phyloP scores from a whole-genome alignment of 2,888 invertebrate genomes.

The Dolichomitus sp. region DNA sequence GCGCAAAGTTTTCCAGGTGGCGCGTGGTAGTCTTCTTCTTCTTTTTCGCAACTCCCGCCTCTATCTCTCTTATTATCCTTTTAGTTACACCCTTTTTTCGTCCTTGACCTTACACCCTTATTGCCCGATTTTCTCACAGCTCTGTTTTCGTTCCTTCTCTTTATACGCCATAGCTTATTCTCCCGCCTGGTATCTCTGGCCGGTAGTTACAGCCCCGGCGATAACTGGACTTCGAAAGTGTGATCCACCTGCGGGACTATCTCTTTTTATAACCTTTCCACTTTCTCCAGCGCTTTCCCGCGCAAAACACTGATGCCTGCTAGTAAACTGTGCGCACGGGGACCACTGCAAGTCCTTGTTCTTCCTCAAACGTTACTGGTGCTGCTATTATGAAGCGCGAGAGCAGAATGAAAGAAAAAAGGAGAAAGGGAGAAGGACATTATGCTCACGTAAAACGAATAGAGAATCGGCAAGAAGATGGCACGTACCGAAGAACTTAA shows the following conservation, averaged over 20 bases:
- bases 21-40: constrained; percentile 11
- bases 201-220: constrained; percentile 5
- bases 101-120: background rate
- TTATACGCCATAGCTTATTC: background rate
- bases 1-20: constrained; percentile 39
- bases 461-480: constrained; percentile 71
- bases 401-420: background rate
- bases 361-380: background rate
- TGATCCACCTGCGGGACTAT: background rate
- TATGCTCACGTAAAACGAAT: constrained; percentile 70
- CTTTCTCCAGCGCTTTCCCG: constrained; percentile 12
- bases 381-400: constrained; percentile 26
- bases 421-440: constrained; percentile 12
- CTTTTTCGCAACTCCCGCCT: background rate
- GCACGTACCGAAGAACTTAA: constrained; percentile 69
- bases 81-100: background rate
- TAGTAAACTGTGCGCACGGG: constrained; percentile 42
- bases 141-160: background rate
- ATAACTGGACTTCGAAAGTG: constrained; percentile 23
- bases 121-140: background rate
- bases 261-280: constrained; percentile 34
- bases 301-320: constrained; percentile 52
- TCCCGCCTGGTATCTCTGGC: background rate
- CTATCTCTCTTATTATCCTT: background rate
- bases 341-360: too few relatives aligned